Evolutionary conservation across 1,140 invertebrate genomes (phyloP).

Genomic region (Probaryconus sp.): DNA sequence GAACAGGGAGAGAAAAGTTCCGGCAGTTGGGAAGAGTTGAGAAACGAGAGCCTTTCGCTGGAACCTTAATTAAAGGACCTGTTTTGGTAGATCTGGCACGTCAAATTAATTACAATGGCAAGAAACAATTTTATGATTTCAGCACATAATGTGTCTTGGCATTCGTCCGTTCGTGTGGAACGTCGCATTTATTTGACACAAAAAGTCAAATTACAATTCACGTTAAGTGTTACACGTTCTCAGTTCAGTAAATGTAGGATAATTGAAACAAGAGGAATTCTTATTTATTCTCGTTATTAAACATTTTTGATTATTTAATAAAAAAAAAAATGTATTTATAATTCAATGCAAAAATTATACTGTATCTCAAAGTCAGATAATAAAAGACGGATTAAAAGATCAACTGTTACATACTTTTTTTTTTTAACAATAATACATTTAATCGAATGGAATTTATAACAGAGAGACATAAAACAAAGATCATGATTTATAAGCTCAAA

Average conservation of each 20-base stretch:
- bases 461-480: too few relatives aligned
- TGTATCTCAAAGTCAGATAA: too few relatives aligned
- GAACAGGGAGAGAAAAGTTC: slow-evolving; percentile 44
- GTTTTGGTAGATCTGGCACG: slow-evolving; percentile 3
- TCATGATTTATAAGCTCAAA: too few relatives aligned
- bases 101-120: slow-evolving; percentile 31
- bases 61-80: slow-evolving; percentile 38
- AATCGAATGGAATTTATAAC: too few relatives aligned
- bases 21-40: slow-evolving; percentile 10
- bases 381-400: too few relatives aligned
- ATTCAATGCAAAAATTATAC: too few relatives aligned
- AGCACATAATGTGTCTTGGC: slow-evolving; percentile 13
- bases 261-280: slow-evolving; percentile 4
- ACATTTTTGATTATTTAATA: too few relatives aligned
- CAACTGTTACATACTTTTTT: too few relatives aligned
- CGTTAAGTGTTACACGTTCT: not conserved
- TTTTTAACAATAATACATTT: too few relatives aligned
- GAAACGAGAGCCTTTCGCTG: slow-evolving; percentile 1
- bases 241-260: not conserved
- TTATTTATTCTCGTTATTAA: too few relatives aligned
- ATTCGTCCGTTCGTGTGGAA: slow-evolving; percentile 16
- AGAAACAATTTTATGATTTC: slow-evolving; percentile 17
- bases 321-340: too few relatives aligned
- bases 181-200: slow-evolving; percentile 10
- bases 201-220: slow-evolving; percentile 19